A percentile compares a stretch with the other conserved stretches of the same genome.
These are phyloP conservation scores for Scaptomyza polygonia DNA, from an alignment of 2,888 invertebrate species.

Conservation along the genomic window DNA sequence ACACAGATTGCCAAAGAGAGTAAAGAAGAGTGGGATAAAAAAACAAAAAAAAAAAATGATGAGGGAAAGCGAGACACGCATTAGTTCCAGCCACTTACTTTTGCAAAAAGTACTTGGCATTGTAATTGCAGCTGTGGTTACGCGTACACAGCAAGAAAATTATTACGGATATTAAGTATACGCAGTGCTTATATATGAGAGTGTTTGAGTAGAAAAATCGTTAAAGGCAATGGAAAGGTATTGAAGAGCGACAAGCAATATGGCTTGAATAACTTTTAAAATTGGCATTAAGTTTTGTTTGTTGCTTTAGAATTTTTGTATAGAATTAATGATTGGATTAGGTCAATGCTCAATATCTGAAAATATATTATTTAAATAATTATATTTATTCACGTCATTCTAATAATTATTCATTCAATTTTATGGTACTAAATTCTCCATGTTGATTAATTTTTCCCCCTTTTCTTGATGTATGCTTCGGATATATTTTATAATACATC, in stretches of 20 bases:
- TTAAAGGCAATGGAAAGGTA: too few species aligned
- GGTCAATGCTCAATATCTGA: too few species aligned
- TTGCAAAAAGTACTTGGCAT: conserved; percentile 59
- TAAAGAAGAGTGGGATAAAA: background rate
- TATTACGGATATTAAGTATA: background rate
- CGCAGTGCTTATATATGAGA: background rate
- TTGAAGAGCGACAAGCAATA: too few species aligned
- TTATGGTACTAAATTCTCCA: background rate
- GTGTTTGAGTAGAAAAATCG: too few species aligned
- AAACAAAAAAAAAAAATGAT: background rate
- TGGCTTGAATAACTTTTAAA: too few species aligned
- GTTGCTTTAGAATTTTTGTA: too few species aligned
- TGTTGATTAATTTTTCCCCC: background rate
- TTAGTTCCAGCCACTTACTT: conserved; percentile 36
- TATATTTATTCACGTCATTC: too few species aligned
- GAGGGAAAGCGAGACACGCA: conserved; percentile 13
- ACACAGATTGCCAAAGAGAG: background rate
- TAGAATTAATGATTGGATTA: too few species aligned
- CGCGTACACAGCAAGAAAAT: conserved; percentile 32
- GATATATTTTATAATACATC: conserved; percentile 74
- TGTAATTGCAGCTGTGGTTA: conserved; percentile 71
- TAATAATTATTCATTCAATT: too few species aligned
- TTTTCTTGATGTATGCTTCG: conserved; percentile 10
- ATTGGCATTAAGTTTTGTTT: too few species aligned
- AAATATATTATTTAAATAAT: too few species aligned